phyloP scores from a whole-genome alignment of 2,888 invertebrate genomes.

The Apodemia hepburni region DNA sequence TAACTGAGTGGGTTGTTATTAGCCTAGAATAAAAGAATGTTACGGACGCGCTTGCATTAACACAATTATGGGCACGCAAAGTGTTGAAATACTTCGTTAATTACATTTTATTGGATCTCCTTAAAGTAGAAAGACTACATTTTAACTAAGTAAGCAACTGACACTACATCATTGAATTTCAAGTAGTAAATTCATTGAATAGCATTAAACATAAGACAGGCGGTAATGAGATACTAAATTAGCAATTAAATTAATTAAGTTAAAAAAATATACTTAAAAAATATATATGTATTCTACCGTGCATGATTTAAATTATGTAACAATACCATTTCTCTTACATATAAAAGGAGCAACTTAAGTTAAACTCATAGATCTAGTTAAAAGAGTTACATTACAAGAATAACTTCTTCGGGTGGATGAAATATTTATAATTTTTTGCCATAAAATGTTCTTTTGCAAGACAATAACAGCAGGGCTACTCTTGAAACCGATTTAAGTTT shows the following conservation, averaged over 20 bases:
- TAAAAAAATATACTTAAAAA: not conserved
- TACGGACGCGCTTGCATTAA: slow-evolving; percentile 61
- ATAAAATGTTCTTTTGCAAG: too few species aligned
- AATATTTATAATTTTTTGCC: not conserved
- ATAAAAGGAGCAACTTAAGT: not conserved
- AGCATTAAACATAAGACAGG: slow-evolving; percentile 6
- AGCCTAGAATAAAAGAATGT: slow-evolving; percentile 52
- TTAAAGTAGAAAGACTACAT: slow-evolving; percentile 44
- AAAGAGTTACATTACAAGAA: not conserved
- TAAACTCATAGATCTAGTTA: not conserved
- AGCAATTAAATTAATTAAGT: not conserved
- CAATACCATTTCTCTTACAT: not conserved
- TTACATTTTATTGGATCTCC: slow-evolving; percentile 51
- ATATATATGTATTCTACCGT: not conserved
- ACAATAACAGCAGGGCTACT: too few species aligned
- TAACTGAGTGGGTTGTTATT: not conserved
- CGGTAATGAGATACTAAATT: not conserved
- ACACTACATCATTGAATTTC: too few species aligned
- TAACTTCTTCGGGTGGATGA: not conserved
- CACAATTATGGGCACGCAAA: slow-evolving; percentile 64
- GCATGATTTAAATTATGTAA: not conserved
- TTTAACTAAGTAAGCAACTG: not conserved
- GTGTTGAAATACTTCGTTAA: slow-evolving; percentile 60
- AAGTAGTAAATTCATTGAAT: slow-evolving; percentile 19
- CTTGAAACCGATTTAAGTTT: too few species aligned